These are phyloP conservation scores for Apaloderma vittatum DNA, from an alignment of 2,113 vertebrate genomes.

Conservation along the genomic window DNA sequence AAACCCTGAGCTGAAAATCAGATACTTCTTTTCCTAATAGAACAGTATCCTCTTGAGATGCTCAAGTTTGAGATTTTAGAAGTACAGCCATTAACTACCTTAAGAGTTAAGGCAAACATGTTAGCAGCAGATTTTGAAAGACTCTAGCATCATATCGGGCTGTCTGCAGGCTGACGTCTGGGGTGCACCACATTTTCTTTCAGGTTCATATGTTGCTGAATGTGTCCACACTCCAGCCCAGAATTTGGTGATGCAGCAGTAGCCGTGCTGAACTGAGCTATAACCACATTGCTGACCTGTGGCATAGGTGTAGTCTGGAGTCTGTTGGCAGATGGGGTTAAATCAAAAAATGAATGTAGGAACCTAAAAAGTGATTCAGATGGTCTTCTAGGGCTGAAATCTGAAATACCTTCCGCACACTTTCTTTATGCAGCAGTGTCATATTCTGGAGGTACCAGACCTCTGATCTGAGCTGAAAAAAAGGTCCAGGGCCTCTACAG, in stretches of 20 bases:
- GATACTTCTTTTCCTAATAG: not conserved
- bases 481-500: not conserved
- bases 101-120: not conserved
- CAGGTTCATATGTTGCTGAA: not conserved
- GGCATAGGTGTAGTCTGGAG: not conserved
- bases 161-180: not conserved
- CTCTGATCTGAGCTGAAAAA: not conserved
- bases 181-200: not conserved
- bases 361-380: not conserved
- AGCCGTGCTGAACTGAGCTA: not conserved
- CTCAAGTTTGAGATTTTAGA: not conserved
- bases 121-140: not conserved
- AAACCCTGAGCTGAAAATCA: not conserved
- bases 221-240: not conserved
- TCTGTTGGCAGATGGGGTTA: not conserved
- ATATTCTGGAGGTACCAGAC: not conserved
- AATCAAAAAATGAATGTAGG: not conserved
- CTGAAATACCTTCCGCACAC: not conserved
- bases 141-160: not conserved
- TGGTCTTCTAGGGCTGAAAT: not conserved
- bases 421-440: not conserved
- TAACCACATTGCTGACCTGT: not conserved
- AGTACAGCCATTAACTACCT: not conserved
- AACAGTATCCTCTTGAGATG: not conserved
- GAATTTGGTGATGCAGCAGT: not conserved